Conservation (phyloP, 2,888 invertebrate genomes). For the Amblyteles armatorius region DNA sequence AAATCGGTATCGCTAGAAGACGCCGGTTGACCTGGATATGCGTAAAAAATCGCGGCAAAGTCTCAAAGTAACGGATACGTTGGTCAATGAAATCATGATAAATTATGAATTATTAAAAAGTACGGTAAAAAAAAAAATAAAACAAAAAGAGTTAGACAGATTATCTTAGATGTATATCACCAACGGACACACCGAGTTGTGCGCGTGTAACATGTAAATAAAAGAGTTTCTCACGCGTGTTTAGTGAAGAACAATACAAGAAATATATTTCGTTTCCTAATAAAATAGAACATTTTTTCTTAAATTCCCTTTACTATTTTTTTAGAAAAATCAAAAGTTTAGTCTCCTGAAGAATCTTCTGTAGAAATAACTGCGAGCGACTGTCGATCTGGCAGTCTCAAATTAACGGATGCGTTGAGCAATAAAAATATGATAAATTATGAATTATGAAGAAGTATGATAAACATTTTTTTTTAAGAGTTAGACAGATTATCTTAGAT, state of each 20-base stretch:
- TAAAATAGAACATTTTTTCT: constrained; percentile 6
- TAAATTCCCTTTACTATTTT: too few relatives aligned
- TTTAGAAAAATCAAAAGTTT: background rate
- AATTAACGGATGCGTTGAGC: background rate
- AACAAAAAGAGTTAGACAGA: background rate
- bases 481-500: background rate
- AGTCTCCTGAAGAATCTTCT: background rate
- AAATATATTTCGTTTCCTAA: constrained; percentile 59
- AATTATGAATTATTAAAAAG: too few relatives aligned
- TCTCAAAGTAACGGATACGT: background rate
- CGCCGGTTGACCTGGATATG: background rate
- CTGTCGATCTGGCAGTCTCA: background rate
- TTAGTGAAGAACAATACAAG: constrained; percentile 34
- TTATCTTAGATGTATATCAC: constrained; percentile 11
- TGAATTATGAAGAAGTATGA: too few relatives aligned
- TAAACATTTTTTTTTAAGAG: background rate
- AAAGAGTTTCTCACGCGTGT: constrained; percentile 42
- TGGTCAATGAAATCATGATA: background rate
- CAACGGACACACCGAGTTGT: constrained; percentile 16
- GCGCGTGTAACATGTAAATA: constrained; percentile 23
- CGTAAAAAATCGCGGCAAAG: constrained; percentile 15
- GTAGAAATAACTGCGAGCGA: too few relatives aligned
- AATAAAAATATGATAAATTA: background rate
- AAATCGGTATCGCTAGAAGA: constrained; percentile 6
- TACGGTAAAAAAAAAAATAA: too few relatives aligned